Conservation (phyloP, 1,140 invertebrate species). For the Formica exsecta region DNA sequence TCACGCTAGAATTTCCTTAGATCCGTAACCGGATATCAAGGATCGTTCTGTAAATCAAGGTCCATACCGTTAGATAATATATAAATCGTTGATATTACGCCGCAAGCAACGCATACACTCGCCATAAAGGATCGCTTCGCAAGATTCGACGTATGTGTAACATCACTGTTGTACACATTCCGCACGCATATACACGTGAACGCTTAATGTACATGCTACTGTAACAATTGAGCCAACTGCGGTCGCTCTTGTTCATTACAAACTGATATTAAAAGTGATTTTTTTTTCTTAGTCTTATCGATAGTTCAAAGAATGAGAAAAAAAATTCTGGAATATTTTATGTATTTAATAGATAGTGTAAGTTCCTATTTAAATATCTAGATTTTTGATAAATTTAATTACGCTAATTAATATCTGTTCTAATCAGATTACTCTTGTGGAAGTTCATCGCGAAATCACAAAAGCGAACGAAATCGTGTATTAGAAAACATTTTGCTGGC, state of each 20-base stretch:
- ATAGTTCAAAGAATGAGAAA: not conserved
- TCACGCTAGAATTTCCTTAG: too few relatives aligned
- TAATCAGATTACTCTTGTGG: not conserved
- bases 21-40: not conserved
- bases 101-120: slow-evolving; percentile 57
- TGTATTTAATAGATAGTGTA: not conserved
- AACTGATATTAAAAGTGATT: not conserved
- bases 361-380: not conserved
- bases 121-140: slow-evolving; percentile 56
- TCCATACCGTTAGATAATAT: slow-evolving; percentile 77
- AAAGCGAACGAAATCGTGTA: not conserved
- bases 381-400: not conserved
- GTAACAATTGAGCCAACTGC: not conserved
- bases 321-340: not conserved
- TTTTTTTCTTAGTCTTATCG: not conserved
- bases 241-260: slow-evolving; percentile 27
- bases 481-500: not conserved
- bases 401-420: slow-evolving; percentile 9
- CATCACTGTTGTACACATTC: not conserved
- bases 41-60: slow-evolving; percentile 58
- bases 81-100: slow-evolving; percentile 72
- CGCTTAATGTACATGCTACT: not conserved
- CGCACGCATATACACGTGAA: not conserved
- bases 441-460: not conserved
- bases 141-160: slow-evolving; percentile 53